Evolutionary conservation across 2,797 vertebrate species (phyloP).

Genomic region (Monodelphis domestica): DNA sequence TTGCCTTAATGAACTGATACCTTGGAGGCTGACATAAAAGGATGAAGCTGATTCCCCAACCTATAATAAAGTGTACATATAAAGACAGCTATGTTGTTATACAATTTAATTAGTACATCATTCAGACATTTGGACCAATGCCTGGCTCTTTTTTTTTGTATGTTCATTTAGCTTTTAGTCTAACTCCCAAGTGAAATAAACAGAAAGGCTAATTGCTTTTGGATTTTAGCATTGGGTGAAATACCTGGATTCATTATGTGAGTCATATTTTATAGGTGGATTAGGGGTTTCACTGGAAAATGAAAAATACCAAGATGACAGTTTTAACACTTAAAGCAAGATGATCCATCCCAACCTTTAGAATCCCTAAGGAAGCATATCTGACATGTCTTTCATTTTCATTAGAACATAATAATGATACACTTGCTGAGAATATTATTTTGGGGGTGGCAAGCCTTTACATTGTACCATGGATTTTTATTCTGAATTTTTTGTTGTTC

Average conservation of each 20-base stretch:
- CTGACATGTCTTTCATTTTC: slow-evolving; percentile 72
- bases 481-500: background rate
- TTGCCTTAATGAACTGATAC: slow-evolving; percentile 59
- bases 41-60: slow-evolving; percentile 71
- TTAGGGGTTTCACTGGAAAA: slow-evolving; percentile 78
- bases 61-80: slow-evolving; percentile 80
- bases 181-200: slow-evolving; percentile 83
- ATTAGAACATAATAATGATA: slow-evolving; percentile 56
- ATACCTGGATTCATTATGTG: slow-evolving; percentile 84
- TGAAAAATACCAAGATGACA: slow-evolving; percentile 83
- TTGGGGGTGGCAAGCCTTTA: slow-evolving; percentile 48
- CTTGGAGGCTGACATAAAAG: slow-evolving; percentile 68
- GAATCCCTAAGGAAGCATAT: slow-evolving; percentile 69
- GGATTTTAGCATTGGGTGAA: slow-evolving; percentile 83
- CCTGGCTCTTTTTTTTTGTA: slow-evolving; percentile 71
- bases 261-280: slow-evolving; percentile 81
- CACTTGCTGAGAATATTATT: slow-evolving; percentile 57
- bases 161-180: slow-evolving; percentile 84
- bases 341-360: slow-evolving; percentile 73
- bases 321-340: slow-evolving; percentile 69
- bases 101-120: slow-evolving; percentile 85
- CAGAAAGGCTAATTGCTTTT: slow-evolving; percentile 87
- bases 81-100: slow-evolving; percentile 75
- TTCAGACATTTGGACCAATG: slow-evolving; percentile 83
- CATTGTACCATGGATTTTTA: background rate